Evolutionary conservation across 2,797 vertebrate species (phyloP).

Genomic region (Chelidonichthys spinosus): DNA sequence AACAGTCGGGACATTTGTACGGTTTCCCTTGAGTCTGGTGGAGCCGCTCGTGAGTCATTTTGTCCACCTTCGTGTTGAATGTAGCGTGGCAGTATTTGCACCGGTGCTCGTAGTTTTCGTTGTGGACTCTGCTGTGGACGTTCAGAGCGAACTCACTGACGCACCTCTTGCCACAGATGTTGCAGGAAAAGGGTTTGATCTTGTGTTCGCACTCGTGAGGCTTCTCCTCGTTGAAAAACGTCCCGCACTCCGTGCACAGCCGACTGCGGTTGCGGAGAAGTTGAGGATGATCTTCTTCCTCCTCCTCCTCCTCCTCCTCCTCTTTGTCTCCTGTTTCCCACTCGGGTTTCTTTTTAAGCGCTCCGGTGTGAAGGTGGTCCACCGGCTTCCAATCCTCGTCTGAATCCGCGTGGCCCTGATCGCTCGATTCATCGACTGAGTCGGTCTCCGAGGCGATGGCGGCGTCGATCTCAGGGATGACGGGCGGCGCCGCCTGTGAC

Average conservation of each 20-base stretch:
- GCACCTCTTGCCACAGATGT: conserved; percentile 62
- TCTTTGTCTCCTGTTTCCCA: not conserved
- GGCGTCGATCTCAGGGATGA: conserved; percentile 13
- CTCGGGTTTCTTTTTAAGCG: not conserved
- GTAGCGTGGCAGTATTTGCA: conserved; percentile 51
- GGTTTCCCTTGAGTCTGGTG: conserved; percentile 35
- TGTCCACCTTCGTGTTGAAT: conserved; percentile 59
- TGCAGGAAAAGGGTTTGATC: conserved; percentile 54
- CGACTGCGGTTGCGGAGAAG: conserved; percentile 15
- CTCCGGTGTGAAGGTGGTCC: not conserved
- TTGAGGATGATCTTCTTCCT: not conserved
- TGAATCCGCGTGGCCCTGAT: conserved; percentile 25
- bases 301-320: not conserved
- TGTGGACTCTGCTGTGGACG: conserved; percentile 51
- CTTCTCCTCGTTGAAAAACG: conserved; percentile 25
- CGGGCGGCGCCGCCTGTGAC: conserved; percentile 12
- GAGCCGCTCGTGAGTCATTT: conserved; percentile 42
- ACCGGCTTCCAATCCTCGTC: conserved; percentile 35
- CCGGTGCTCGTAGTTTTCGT: conserved; percentile 38
- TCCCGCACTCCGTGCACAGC: conserved; percentile 65
- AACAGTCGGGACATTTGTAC: conserved; percentile 59
- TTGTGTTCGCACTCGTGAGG: conserved; percentile 60
- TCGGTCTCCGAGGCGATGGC: conserved; percentile 25
- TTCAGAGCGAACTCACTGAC: conserved; percentile 28
- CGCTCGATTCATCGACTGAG: not conserved